phyloP scores from a whole-genome alignment of 1,140 invertebrate genomes.

The Diplogasteroides magnus region DNA sequence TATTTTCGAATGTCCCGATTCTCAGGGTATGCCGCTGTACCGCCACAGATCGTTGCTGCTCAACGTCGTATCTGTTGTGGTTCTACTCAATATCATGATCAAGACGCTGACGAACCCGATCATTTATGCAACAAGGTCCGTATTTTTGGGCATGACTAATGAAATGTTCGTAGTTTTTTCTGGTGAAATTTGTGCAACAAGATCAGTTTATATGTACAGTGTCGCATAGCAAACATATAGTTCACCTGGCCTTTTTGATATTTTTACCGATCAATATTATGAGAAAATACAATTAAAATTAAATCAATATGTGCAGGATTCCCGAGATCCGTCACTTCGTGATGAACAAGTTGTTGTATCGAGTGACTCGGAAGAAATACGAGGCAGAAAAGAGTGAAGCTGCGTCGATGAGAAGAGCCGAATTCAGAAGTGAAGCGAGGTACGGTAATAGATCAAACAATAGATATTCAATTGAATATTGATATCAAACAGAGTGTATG shows the following conservation, averaged over 20 bases:
- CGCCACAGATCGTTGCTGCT: not conserved
- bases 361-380: too few species aligned
- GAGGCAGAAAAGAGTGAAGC: too few species aligned
- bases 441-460: too few species aligned
- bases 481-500: too few species aligned
- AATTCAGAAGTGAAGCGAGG: too few species aligned
- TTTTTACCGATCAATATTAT: not conserved
- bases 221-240: too few species aligned
- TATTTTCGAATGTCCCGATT: not conserved
- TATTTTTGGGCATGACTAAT: not conserved
- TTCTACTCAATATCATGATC: constrained; percentile 19
- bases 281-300: not conserved
- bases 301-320: constrained; percentile 8
- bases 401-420: too few species aligned
- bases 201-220: too few species aligned
- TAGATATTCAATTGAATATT: too few species aligned
- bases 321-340: constrained; percentile 25
- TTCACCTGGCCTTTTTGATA: not conserved
- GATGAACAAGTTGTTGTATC: constrained; percentile 17
- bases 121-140: constrained; percentile 29
- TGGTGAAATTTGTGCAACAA: too few species aligned
- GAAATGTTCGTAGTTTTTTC: not conserved
- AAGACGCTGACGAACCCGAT: constrained; percentile 28
- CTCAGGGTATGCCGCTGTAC: not conserved
- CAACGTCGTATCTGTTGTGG: constrained; percentile 15